Conservation (phyloP, 2,797 vertebrate species). For the Nyctalus aviator region DNA sequence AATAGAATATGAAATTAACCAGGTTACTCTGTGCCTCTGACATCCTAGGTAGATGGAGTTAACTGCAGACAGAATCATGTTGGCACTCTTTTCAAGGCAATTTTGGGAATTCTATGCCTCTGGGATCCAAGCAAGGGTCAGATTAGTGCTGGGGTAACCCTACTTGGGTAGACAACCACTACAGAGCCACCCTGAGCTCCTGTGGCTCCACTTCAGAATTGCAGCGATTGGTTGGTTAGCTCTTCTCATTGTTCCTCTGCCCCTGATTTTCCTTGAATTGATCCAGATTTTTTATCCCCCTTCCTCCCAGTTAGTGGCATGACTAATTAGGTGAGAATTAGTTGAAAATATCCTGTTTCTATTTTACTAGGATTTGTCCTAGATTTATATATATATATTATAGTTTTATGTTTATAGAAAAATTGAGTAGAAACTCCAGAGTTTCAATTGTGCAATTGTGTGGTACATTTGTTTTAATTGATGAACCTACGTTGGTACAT, state of each 20-base stretch:
- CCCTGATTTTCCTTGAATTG: not conserved
- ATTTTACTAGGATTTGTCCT: not conserved
- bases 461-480: not conserved
- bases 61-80: not conserved
- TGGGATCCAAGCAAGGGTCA: not conserved
- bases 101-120: not conserved
- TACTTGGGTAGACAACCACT: not conserved
- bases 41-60: conserved; percentile 50
- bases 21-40: conserved; percentile 30
- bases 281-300: not conserved
- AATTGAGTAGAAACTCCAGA: not conserved
- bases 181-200: not conserved
- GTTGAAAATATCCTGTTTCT: conserved; percentile 11
- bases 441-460: not conserved
- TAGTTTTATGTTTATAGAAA: conserved; percentile 25
- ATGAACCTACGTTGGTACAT: not conserved
- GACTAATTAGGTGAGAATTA: not conserved
- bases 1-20: conserved; percentile 72
- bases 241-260: not conserved
- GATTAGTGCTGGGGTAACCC: not conserved
- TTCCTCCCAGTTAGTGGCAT: not conserved
- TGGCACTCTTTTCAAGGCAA: not conserved
- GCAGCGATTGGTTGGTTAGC: not conserved
- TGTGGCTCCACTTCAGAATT: not conserved
- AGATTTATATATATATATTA: not conserved